Evolutionary conservation across 2,888 invertebrate genomes (phyloP), one percentile per base, ranked within the genome.

Genomic region (Eudasyphora cyanicolor): DNA sequence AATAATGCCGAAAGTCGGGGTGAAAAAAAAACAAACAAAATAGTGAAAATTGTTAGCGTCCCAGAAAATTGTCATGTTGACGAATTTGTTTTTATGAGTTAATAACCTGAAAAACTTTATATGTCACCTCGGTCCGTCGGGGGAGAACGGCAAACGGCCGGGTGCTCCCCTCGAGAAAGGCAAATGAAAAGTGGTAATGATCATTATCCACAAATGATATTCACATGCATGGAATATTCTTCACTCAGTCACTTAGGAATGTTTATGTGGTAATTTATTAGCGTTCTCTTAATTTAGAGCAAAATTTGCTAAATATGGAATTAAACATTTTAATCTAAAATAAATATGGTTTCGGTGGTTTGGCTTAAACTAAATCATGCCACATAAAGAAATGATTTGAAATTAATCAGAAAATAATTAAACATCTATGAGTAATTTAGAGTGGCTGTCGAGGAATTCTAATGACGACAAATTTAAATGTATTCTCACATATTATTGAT

Each of bases 81-180:
- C 88, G 87, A 82, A 79, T 87, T 73, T 78, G 79, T 81, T 81
- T n/a, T 78, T 74, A 78, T 60, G 86, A 87, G 89, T 89, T 89
- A 89, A 88, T 89, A 89, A 90, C 87, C 88, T 88, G 88, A 87
- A 87, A 88, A 89, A 88, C n/a, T n/a, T n/a, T 89, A 87, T 88
- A 78, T 89, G 89, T 89, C 89, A 89, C 78, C 77, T 74, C 64
- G 12, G 32, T 76, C 32, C n/a, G 17, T 29, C n/a, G 24, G n/a
- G n/a, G n/a, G n/a, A n/a, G n/a, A n/a, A n/a, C n/a, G n/a, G n/a
- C 35, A 14, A 14, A 51, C 19, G 51, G n/a, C 24, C 49, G 24
- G 14, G 57, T 57, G 19, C 45, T 45, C 74, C 42, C 62, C n/a
- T n/a, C n/a, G n/a, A n/a, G n/a, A n/a, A n/a, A n/a, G n/a, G n/a